Evolutionary conservation across 2,888 invertebrate species (phyloP).

Genomic region (Andrena dorsata): DNA sequence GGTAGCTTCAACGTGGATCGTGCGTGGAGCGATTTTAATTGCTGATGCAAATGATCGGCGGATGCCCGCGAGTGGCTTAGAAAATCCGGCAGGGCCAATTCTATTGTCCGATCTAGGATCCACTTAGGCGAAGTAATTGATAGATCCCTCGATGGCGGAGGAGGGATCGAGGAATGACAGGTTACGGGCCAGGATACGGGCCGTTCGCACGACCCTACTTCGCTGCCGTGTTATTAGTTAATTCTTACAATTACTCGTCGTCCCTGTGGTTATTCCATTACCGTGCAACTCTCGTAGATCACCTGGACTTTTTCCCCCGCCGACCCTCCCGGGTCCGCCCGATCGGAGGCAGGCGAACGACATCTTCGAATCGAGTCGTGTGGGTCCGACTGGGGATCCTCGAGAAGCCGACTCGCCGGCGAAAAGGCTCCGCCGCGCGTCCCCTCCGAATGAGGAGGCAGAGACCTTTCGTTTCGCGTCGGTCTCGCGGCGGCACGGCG

Average conservation of each 20-base stretch:
- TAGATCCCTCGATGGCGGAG: constrained; percentile 79
- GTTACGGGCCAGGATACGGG: constrained; percentile 78
- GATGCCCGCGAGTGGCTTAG: constrained; percentile 24
- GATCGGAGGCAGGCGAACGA: constrained; percentile 39
- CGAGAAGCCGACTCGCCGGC: background rate
- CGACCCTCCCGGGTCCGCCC: background rate
- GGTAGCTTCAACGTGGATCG: background rate
- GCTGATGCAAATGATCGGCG: constrained; percentile 56
- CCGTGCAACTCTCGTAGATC: constrained; percentile 78
- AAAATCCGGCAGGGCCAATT: constrained; percentile 75
- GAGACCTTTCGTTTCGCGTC: background rate
- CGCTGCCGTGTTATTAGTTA: constrained; percentile 84
- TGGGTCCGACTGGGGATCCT: background rate
- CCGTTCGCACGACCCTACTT: constrained; percentile 83
- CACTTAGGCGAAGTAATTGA: constrained; percentile 82
- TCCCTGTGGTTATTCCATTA: constrained; percentile 85
- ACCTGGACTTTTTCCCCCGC: constrained; percentile 61
- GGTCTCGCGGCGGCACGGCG: constrained; percentile 1
- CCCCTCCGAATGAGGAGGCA: no score
- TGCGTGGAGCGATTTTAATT: constrained; percentile 62
- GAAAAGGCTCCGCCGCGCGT: no score
- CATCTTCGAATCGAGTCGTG: constrained; percentile 36
- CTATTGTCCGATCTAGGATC: constrained; percentile 82
- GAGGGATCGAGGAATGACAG: constrained; percentile 82
- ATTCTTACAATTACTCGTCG: constrained; percentile 85